Percentiles rank a stretch among this genome's conserved stretches.
Evolutionary conservation across 2,888 invertebrate species (phyloP).

Genomic region (Tromatobia lineatoria): DNA sequence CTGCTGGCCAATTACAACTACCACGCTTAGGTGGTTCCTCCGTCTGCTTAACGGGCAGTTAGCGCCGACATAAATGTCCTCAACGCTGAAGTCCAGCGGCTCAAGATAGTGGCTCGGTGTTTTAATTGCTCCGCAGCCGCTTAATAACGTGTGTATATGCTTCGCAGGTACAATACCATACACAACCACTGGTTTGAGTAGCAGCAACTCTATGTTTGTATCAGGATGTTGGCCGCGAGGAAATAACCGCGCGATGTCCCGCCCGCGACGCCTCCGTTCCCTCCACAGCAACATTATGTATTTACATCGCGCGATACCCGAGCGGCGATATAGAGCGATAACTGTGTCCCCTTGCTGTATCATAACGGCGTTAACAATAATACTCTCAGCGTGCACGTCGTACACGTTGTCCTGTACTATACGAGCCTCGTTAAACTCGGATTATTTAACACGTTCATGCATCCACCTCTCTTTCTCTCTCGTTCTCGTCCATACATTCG

Average conservation of each 20-base stretch:
- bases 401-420: constrained; percentile 31
- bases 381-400: constrained; percentile 46
- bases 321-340: constrained; percentile 52
- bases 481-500: constrained; percentile 26
- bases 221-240: constrained; percentile 21
- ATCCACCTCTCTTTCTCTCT: background rate
- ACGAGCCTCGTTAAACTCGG: constrained; percentile 59
- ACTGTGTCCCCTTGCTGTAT: constrained; percentile 40
- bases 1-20: constrained; percentile 82
- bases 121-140: constrained; percentile 77
- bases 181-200: constrained; percentile 14
- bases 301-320: constrained; percentile 50
- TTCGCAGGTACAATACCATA: constrained; percentile 43
- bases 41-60: constrained; percentile 82
- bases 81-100: constrained; percentile 41
- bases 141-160: constrained; percentile 66
- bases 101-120: constrained; percentile 73
- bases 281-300: constrained; percentile 43
- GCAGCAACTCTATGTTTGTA: constrained; percentile 13
- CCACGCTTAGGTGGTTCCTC: constrained; percentile 80
- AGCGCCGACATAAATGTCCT: constrained; percentile 82
- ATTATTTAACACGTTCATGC: constrained; percentile 61
- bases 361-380: constrained; percentile 59
- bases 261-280: constrained; percentile 21
- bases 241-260: constrained; percentile 44